Evolutionary conservation across 1,140 invertebrate genomes (phyloP), one percentile per base, ranked within the genome.

Genomic region (Psix sp.): DNA sequence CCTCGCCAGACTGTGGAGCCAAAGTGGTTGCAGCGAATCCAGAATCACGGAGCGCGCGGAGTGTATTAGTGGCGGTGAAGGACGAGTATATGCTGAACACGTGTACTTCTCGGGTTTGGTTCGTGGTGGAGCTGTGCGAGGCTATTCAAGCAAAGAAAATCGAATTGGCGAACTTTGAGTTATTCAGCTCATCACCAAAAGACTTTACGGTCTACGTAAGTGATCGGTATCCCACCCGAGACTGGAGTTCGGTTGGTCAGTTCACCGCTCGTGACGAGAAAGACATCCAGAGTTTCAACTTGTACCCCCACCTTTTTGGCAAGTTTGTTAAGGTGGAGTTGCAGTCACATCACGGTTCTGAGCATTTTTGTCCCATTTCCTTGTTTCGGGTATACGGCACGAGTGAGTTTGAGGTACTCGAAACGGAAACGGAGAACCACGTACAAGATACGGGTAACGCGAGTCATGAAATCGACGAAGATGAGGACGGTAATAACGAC

Each of bases 21-120:
- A 99, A 99, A 89, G 91, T 99, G 6, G 91, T 99, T 0, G 92
- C 93, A 13, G 91, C 93, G 0, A 99, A 99, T 89, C 91, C 93
- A 0, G 98, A 99, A 87, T 92, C 97, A 0, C 91, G 93, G 62
- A 95, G 96, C 72, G 90, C 94, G 3, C 91, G 91, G 73, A 92
- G 93, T 17, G 92, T 99, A 18, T 86, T 99, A 6, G 96, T 94
- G 38, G 91, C 93, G 0, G 94, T 93, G 21, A 91, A 92, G 60
- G 98, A 99, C 84, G 98, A 99, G 82, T 99, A 99, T 79, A 96
- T 99, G 93, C 89, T 99, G 15, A 99, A 98, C 84, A 95, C 96
- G 3, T 99, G 98, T 85, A 94, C 92, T 56, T 93, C 93, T 82
- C 90, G 93, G 15, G 94, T 96, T 49, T 98, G 97, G 96, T 97